A percentile compares a stretch with the other conserved stretches of the same genome.
These are phyloP conservation scores for Polydrusus tereticollis DNA, from an alignment of 2,888 invertebrate species.

Conservation along the genomic window DNA sequence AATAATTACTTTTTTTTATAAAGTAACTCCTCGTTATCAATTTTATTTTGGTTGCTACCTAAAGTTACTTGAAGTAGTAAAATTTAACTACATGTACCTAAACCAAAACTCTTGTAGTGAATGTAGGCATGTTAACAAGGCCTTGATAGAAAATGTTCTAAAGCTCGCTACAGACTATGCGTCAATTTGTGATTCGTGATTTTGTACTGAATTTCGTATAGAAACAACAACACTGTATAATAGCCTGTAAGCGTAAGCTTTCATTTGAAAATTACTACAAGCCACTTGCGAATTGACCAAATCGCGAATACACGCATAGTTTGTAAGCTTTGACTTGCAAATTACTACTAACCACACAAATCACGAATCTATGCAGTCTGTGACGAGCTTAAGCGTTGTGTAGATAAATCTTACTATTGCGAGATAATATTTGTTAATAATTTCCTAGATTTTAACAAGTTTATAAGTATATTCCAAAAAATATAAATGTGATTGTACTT, in stretches of 20 bases:
- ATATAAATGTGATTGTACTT: conserved; percentile 66
- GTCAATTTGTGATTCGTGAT: no score
- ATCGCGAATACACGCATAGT: no score
- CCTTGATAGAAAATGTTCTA: neutral
- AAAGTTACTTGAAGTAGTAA: neutral
- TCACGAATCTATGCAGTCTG: no score
- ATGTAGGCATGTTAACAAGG: neutral
- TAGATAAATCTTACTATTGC: conserved; percentile 15
- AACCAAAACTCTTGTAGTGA: neutral
- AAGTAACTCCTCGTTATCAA: neutral
- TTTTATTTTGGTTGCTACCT: neutral
- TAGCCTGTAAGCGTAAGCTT: no score
- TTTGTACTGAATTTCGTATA: no score
- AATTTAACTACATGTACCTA: neutral
- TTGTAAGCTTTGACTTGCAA: no score
- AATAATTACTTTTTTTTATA: neutral
- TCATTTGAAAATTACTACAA: no score
- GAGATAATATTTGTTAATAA: conserved; percentile 8
- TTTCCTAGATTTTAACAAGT: conserved; percentile 20
- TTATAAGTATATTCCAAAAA: conserved; percentile 43
- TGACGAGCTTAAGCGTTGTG: no score
- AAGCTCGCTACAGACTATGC: no score
- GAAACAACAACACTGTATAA: no score
- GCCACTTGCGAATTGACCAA: no score
- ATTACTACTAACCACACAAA: no score